Evolutionary conservation across 1,140 invertebrate genomes (phyloP).

Genomic region (Caenorhabditis brenneri): DNA sequence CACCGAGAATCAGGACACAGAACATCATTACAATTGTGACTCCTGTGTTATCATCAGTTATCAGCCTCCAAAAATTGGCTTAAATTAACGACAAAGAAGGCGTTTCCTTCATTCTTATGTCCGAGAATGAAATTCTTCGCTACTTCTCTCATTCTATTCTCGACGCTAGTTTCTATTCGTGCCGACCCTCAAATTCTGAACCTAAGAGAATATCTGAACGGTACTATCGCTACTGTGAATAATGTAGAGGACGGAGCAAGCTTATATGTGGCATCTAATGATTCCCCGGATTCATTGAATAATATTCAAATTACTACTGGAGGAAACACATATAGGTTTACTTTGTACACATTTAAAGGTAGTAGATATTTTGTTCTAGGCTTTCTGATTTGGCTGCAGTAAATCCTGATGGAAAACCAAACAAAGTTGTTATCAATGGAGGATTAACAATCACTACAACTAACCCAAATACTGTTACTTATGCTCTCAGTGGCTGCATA

Average conservation of each 20-base stretch:
- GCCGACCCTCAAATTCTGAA: neutral
- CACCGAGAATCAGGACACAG: neutral
- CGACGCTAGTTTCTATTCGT: neutral
- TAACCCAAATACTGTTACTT: neutral
- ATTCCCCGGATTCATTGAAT: neutral
- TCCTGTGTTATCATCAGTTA: neutral
- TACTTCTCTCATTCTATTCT: neutral
- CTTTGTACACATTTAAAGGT: neutral
- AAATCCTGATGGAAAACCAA: neutral
- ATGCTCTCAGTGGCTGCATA: neutral
- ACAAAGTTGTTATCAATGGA: neutral
- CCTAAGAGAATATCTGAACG: neutral
- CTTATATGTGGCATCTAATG: neutral
- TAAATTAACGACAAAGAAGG: neutral
- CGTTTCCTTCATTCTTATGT: neutral
- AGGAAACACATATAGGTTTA: neutral
- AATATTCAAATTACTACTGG: neutral
- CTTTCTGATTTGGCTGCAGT: neutral
- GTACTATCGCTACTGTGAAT: neutral
- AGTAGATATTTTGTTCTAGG: neutral
- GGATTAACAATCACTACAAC: neutral
- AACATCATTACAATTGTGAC: slow-evolving; percentile 1
- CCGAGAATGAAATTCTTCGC: neutral
- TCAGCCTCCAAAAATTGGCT: neutral
- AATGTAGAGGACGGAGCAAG: neutral